Percentiles rank a stretch among this genome's conserved stretches.
phyloP scores from a whole-genome alignment of 2,113 vertebrate genomes.

The Labrus mixtus region DNA sequence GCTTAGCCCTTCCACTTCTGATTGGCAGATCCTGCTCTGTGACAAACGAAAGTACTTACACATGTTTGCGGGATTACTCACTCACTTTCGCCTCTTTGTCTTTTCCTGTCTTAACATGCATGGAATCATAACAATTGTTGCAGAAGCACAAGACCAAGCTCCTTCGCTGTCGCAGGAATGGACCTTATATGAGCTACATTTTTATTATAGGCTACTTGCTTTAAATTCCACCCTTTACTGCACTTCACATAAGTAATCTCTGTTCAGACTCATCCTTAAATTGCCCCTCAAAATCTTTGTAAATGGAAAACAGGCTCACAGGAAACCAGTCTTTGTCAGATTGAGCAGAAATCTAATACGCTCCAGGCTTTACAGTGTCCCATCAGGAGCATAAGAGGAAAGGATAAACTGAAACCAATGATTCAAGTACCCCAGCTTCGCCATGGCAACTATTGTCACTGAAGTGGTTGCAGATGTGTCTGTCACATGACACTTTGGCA shows the following conservation, averaged over 20 bases:
- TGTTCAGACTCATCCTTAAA: neutral
- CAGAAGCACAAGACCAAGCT: conserved; percentile 24
- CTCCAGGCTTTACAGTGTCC: conserved; percentile 12
- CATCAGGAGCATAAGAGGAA: conserved; percentile 15
- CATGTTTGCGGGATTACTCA: conserved; percentile 11
- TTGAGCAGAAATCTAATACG: conserved; percentile 9
- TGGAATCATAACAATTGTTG: conserved; percentile 32
- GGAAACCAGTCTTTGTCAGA: neutral
- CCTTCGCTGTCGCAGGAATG: conserved; percentile 9
- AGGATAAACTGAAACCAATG: conserved; percentile 8
- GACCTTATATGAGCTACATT: neutral
- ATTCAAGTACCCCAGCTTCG: conserved; percentile 40
- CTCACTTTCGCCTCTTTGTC: neutral
- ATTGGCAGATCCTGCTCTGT: neutral
- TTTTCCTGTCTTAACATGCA: conserved; percentile 8
- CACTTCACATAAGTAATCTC: neutral
- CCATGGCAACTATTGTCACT: conserved; percentile 53
- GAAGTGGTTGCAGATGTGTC: conserved; percentile 67
- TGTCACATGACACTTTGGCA: conserved; percentile 39
- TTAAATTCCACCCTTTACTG: neutral
- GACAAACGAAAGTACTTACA: conserved; percentile 17
- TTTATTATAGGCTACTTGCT: neutral
- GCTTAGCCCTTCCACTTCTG: no score
- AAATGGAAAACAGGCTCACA: neutral
- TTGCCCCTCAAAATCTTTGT: neutral